These are phyloP conservation scores for Chelonia mydas DNA, from an alignment of 2,797 vertebrate species.

Conservation along the genomic window DNA sequence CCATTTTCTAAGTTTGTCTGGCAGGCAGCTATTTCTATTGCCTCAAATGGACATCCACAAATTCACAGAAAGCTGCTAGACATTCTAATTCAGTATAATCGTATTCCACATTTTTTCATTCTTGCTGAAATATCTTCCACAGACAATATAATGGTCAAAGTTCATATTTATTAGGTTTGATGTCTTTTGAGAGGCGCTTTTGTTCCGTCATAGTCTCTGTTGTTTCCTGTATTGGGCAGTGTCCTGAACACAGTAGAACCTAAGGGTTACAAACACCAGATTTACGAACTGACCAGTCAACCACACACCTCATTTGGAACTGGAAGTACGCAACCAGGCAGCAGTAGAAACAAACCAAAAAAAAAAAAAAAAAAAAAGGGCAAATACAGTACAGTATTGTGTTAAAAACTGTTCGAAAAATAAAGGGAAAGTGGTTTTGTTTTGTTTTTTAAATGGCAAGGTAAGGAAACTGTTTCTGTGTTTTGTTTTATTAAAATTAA, in stretches of 20 bases:
- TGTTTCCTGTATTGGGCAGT: neutral
- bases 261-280: no score
- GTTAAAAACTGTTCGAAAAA: no score
- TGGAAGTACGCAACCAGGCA: no score
- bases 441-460: no score
- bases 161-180: neutral
- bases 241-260: neutral
- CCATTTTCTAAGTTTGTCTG: neutral
- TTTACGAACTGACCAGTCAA: no score
- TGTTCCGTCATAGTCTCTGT: neutral
- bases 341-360: no score
- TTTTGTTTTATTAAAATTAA: no score
- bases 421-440: no score
- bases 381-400: no score
- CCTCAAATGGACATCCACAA: neutral
- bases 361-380: no score
- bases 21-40: neutral
- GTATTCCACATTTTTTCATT: neutral
- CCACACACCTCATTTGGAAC: no score
- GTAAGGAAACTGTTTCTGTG: no score
- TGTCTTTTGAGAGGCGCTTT: neutral
- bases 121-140: neutral
- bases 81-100: neutral
- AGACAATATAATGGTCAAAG: neutral
- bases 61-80: neutral